Evolutionary conservation across 2,888 invertebrate genomes (phyloP), one percentile per base, ranked within the genome.

Genomic region (Aphodius sticticus): DNA sequence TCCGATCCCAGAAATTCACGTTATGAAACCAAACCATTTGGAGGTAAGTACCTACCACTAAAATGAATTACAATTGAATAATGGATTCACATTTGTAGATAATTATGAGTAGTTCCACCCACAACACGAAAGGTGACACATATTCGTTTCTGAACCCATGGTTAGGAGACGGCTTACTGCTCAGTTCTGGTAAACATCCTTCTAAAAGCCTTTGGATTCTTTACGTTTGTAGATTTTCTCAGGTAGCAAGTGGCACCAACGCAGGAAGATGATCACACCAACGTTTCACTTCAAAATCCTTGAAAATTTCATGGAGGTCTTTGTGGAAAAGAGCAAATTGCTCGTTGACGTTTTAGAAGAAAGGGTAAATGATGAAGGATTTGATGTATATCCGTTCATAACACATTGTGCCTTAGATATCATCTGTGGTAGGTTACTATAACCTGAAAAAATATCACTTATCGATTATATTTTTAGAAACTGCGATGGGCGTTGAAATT

Each of bases 271-370:
- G 74, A 81, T 86, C 82, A 86, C 86, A 12, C 86, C 86, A 16
- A 83, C 86, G 16, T 87, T 87, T 77, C 87, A 87, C 81, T 87
- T 87, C 81, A 84, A 84, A 81, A 85, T 87, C 53, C 79, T 87
- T 69, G 87, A 87, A 80, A 80, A 81, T 70, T 86, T 87, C 80
- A 81, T 82, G 14, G 85, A 86, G 77, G 83, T 85, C 38, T 86
- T 87, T 77, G 82, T 82, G 6, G 85, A 85, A 80, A 86, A 87
- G 80, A 82, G 84, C n/a, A 81, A 84, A 78, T 78, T 82, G 69
- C 82, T 87, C 12, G 82, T 81, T 5, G 77, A 84, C 36, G 78
- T 82, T 53, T 80, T 84, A 35, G 77, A 81, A 76, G 69, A 82
- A 6, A 82, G 84, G 79, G 84, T 84, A 14, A 82, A 86, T 76